These are phyloP conservation scores for Tetramorium alpestre DNA, from an alignment of 1,140 invertebrate species.

Conservation along the genomic window DNA sequence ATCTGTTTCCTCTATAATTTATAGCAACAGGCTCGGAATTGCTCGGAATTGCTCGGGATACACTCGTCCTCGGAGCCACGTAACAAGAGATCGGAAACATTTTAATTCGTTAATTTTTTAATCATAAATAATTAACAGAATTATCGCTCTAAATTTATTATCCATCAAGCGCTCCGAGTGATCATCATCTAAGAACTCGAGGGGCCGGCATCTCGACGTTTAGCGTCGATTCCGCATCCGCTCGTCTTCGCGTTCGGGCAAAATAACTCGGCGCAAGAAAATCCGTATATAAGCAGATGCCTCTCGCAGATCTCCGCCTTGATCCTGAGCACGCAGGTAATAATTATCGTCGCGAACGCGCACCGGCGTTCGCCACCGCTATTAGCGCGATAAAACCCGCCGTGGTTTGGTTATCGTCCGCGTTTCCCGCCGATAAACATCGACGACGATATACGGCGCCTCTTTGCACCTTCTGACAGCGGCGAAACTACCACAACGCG, in stretches of 20 bases:
- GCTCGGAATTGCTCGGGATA: not conserved
- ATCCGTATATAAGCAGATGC: slow-evolving; percentile 8
- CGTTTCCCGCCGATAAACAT: slow-evolving; percentile 51
- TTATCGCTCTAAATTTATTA: slow-evolving; percentile 21
- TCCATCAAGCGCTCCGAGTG: slow-evolving; percentile 1
- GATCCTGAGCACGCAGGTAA: slow-evolving; percentile 60
- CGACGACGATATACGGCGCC: slow-evolving; percentile 26
- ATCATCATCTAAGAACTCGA: not conserved
- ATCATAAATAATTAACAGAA: not conserved
- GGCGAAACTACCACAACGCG: not conserved
- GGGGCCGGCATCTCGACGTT: not conserved
- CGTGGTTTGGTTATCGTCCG: slow-evolving; percentile 57
- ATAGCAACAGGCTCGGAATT: not conserved
- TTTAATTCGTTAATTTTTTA: not conserved
- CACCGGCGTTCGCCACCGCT: slow-evolving; percentile 52
- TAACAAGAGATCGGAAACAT: not conserved
- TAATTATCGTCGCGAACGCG: slow-evolving; percentile 62
- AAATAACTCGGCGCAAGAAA: slow-evolving; percentile 32
- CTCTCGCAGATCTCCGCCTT: slow-evolving; percentile 49
- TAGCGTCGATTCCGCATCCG: not conserved
- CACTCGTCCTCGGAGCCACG: not conserved
- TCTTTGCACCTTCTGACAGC: not conserved
- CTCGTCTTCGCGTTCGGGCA: not conserved
- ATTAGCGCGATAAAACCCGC: slow-evolving; percentile 57
- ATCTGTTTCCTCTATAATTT: not conserved